A percentile compares a stretch with the other conserved stretches of the same genome.
Conservation (phyloP, 2,113 vertebrate genomes). For the Corydoras maculifer region DNA sequence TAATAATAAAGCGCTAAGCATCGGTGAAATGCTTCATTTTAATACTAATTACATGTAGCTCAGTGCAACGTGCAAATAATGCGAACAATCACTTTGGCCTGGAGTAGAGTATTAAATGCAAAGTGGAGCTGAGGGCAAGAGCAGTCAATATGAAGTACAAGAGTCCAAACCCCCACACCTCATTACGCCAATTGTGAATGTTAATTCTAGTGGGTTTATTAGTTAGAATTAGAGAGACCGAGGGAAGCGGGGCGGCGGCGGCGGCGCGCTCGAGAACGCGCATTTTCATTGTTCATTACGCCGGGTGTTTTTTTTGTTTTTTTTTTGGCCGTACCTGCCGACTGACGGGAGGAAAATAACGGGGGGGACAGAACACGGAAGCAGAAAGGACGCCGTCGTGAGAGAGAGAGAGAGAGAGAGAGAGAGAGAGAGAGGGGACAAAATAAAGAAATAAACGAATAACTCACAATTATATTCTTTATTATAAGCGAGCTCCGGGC, state of each 20-base stretch:
- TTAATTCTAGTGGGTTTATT: slow-evolving; percentile 77
- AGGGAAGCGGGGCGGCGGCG: slow-evolving; percentile 14
- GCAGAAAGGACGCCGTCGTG: no score
- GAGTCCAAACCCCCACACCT: slow-evolving; percentile 60
- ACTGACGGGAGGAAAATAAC: slow-evolving; percentile 26
- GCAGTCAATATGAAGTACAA: slow-evolving; percentile 70
- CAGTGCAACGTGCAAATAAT: slow-evolving; percentile 71
- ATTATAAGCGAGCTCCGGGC: slow-evolving; percentile 64
- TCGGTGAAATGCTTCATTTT: slow-evolving; percentile 69
- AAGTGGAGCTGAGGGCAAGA: slow-evolving; percentile 69
- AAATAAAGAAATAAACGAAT: slow-evolving; percentile 11
- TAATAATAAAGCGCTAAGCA: slow-evolving; percentile 62
- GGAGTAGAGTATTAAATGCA: slow-evolving; percentile 74
- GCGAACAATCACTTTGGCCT: slow-evolving; percentile 69
- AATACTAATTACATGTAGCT: slow-evolving; percentile 76
- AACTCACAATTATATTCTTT: slow-evolving; percentile 71
- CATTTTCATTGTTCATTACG: slow-evolving; percentile 69
- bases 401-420: no score
- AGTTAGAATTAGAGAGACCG: slow-evolving; percentile 66
- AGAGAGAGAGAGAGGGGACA: no score
- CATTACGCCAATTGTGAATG: slow-evolving; percentile 75
- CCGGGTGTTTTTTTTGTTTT: slow-evolving; percentile 26
- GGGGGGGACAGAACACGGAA: no score
- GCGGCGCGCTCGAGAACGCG: slow-evolving; percentile 35
- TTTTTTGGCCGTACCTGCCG: slow-evolving; percentile 59